Evolutionary conservation across 2,797 vertebrate genomes (phyloP).

Genomic region (Hippopotamyrus pictus): DNA sequence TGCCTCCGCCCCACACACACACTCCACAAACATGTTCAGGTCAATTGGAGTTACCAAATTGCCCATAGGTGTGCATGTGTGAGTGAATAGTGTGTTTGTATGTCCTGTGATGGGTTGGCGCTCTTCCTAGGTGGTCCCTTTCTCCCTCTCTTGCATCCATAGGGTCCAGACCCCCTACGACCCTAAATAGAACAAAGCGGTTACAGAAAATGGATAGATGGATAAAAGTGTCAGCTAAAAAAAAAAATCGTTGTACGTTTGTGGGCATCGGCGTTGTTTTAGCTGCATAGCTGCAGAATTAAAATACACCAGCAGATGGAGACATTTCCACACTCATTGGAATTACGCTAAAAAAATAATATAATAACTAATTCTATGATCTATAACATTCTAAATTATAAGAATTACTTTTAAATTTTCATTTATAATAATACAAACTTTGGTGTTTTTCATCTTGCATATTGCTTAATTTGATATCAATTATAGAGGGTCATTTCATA

Average conservation of each 20-base stretch:
- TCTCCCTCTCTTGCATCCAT: background rate
- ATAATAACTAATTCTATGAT: background rate
- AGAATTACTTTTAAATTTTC: background rate
- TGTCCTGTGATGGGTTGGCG: background rate
- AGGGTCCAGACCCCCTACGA: background rate
- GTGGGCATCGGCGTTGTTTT: background rate
- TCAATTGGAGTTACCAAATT: background rate
- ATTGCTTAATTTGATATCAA: background rate
- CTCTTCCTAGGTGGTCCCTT: background rate
- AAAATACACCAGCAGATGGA: conserved; percentile 5
- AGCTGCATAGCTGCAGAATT: background rate
- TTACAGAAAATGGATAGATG: background rate
- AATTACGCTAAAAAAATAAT: background rate
- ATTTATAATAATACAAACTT: background rate
- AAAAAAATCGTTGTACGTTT: background rate
- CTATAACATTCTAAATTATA: background rate
- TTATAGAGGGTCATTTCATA: background rate
- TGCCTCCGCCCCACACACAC: background rate
- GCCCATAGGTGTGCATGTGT: background rate
- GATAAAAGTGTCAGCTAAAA: background rate
- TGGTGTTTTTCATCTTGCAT: background rate
- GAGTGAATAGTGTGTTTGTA: background rate
- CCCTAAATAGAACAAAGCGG: background rate
- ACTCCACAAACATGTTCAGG: background rate
- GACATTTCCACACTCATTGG: background rate